Evolutionary conservation across 2,797 vertebrate species (phyloP).

Genomic region (Myotis vivesi): DNA sequence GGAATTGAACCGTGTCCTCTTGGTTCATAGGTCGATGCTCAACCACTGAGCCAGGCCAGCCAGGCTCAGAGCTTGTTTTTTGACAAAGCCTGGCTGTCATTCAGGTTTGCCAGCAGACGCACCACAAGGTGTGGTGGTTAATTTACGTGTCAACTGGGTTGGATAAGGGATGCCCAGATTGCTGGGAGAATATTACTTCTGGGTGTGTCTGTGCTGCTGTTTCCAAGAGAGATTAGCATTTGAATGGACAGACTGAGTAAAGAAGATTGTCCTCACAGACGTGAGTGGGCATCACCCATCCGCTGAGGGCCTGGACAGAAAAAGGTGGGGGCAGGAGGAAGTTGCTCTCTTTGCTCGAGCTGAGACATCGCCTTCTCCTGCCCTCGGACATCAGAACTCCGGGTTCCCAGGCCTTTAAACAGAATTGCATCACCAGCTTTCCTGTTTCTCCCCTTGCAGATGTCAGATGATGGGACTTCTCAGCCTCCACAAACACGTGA

Average conservation of each 20-base stretch:
- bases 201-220: not conserved
- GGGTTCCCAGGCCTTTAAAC: not conserved
- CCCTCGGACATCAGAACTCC: accelerated
- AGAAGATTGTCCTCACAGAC: not conserved
- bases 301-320: not conserved
- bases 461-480: not conserved
- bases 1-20: too few species aligned
- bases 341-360: not conserved
- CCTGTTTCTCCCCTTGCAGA: not conserved
- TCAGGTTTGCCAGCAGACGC: not conserved
- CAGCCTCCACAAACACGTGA: not conserved
- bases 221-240: not conserved
- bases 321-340: not conserved
- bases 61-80: not conserved
- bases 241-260: not conserved
- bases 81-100: not conserved
- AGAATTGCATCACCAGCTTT: not conserved
- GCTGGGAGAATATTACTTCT: not conserved
- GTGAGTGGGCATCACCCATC: not conserved
- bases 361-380: not conserved
- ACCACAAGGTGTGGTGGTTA: not conserved
- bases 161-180: not conserved
- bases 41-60: too few species aligned
- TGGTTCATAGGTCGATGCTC: too few species aligned
- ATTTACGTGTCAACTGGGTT: not conserved